Evolutionary conservation across 2,888 invertebrate species (phyloP).

Genomic region (Morpho achilles): DNA sequence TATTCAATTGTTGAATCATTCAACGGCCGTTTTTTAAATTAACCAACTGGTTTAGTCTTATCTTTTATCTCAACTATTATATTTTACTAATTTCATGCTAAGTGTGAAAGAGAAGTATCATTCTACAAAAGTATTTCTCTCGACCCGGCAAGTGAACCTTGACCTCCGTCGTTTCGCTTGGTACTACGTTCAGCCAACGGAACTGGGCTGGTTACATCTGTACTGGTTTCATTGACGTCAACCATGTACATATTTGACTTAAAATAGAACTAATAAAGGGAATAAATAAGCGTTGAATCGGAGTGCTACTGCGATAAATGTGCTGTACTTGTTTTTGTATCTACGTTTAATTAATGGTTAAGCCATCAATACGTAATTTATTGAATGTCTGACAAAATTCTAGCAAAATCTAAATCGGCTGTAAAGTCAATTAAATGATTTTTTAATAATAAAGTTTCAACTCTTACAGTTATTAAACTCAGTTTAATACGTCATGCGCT

Average conservation of each 20-base stretch:
- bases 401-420: too few species aligned
- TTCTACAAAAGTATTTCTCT: slow-evolving; percentile 14
- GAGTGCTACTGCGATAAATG: not conserved
- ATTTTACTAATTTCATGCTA: not conserved
- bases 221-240: slow-evolving; percentile 7
- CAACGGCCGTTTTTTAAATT: slow-evolving; percentile 30
- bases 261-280: slow-evolving; percentile 5
- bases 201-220: slow-evolving; percentile 29
- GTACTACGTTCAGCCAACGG: slow-evolving; percentile 35
- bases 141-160: slow-evolving; percentile 55
- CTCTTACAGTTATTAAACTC: too few species aligned
- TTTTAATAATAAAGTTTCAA: too few species aligned
- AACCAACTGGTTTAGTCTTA: slow-evolving; percentile 15
- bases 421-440: too few species aligned
- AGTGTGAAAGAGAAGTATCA: slow-evolving; percentile 24
- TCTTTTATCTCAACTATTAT: slow-evolving; percentile 23
- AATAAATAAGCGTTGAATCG: not conserved
- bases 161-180: slow-evolving; percentile 47
- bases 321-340: not conserved
- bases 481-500: too few species aligned
- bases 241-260: slow-evolving; percentile 2
- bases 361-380: too few species aligned
- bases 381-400: too few species aligned
- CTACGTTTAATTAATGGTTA: too few species aligned
- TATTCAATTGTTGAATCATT: slow-evolving; percentile 26